These are phyloP conservation scores for Hassar affinis DNA, from an alignment of 2,113 vertebrate species.

Conservation along the genomic window DNA sequence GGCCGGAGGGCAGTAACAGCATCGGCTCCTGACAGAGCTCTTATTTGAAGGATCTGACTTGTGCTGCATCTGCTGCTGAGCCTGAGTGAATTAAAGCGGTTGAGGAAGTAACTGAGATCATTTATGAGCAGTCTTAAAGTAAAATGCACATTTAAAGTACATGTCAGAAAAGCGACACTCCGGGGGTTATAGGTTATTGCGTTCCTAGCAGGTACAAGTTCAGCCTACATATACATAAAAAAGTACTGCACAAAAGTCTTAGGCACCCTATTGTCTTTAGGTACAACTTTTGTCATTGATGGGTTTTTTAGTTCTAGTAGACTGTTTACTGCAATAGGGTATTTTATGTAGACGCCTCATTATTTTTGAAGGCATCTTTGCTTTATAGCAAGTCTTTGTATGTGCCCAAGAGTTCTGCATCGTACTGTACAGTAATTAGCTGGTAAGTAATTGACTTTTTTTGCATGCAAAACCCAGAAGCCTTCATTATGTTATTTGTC, in stretches of 20 bases:
- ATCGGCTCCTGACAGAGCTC: constrained; percentile 85
- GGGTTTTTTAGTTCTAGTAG: too few species aligned
- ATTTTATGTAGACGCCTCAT: too few species aligned
- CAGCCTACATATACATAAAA: background rate
- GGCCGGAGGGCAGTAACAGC: constrained; percentile 90
- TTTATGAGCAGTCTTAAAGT: background rate
- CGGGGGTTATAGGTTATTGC: background rate
- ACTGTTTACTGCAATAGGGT: too few species aligned
- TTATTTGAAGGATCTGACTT: constrained; percentile 66
- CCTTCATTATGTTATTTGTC: too few species aligned
- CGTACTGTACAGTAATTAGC: too few species aligned
- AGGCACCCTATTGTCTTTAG: too few species aligned
- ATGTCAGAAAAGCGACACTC: background rate
- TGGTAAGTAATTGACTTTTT: too few species aligned
- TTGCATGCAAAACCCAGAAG: too few species aligned
- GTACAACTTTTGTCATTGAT: too few species aligned
- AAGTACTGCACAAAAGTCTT: background rate
- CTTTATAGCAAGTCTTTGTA: too few species aligned
- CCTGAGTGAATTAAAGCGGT: constrained; percentile 63
- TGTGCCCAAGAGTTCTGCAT: too few species aligned
- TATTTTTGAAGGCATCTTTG: too few species aligned
- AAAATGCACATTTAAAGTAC: background rate
- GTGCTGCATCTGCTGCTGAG: constrained; percentile 68
- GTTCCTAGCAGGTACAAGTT: background rate
- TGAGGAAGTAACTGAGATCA: background rate